phyloP scores from a whole-genome alignment of 2,888 invertebrate species.

The Amphipoea lucens region DNA sequence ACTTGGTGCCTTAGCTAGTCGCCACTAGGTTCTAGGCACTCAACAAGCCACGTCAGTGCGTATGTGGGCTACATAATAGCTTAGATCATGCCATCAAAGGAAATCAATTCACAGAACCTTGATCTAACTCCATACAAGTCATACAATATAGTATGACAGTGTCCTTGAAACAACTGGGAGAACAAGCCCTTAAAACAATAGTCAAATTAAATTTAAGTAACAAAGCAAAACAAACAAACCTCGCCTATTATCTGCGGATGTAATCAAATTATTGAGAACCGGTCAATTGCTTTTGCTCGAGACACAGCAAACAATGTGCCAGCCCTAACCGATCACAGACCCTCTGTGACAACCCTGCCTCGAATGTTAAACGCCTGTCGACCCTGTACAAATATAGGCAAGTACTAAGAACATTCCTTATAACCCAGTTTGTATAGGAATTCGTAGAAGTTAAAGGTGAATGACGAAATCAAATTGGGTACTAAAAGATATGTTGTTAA shows the following conservation, averaged over 20 bases:
- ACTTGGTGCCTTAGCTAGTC: no score
- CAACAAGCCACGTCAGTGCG: no score
- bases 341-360: slow-evolving; percentile 58
- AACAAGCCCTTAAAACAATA: slow-evolving; percentile 45
- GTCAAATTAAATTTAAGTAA: slow-evolving; percentile 54
- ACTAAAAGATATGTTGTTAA: slow-evolving; percentile 6
- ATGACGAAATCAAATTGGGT: slow-evolving; percentile 9
- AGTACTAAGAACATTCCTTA: slow-evolving; percentile 38
- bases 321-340: slow-evolving; percentile 57
- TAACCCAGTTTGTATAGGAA: slow-evolving; percentile 27
- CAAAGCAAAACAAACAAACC: slow-evolving; percentile 52
- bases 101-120: neutral
- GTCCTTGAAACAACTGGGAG: slow-evolving; percentile 5
- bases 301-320: slow-evolving; percentile 56
- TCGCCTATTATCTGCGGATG: slow-evolving; percentile 36
- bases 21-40: no score
- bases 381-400: slow-evolving; percentile 51
- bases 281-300: slow-evolving; percentile 56
- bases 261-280: slow-evolving; percentile 63
- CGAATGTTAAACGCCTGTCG: slow-evolving; percentile 48
- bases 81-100: neutral
- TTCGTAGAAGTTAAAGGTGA: slow-evolving; percentile 9
- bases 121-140: neutral
- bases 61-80: neutral
- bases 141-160: neutral